These are phyloP conservation scores for Cryptocephalus moraei DNA, from an alignment of 2,888 invertebrate species.

Conservation along the genomic window DNA sequence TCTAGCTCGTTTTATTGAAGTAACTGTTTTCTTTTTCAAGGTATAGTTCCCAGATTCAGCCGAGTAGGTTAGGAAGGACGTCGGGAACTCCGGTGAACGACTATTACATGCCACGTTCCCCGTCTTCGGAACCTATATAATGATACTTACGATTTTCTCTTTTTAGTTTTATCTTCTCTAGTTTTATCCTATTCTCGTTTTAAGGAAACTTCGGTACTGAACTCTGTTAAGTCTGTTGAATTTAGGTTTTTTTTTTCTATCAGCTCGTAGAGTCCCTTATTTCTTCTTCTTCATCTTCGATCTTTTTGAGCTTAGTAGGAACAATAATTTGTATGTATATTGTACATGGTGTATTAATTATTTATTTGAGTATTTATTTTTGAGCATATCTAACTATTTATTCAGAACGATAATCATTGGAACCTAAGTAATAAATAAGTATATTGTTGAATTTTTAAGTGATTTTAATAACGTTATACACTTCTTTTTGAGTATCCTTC, in stretches of 20 bases:
- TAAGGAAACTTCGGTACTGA: too few species aligned
- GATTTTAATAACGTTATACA: slow-evolving; percentile 23
- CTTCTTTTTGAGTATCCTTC: slow-evolving; percentile 6
- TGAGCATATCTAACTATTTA: slow-evolving; percentile 16
- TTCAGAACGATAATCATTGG: slow-evolving; percentile 11
- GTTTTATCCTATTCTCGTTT: background rate
- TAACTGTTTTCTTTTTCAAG: too few species aligned
- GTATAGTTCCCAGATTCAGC: slow-evolving; percentile 27
- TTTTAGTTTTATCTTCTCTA: background rate
- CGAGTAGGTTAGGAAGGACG: slow-evolving; percentile 26
- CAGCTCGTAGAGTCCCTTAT: background rate
- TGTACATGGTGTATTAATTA: background rate
- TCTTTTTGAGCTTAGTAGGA: slow-evolving; percentile 12
- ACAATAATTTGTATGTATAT: background rate
- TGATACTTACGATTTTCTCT: slow-evolving; percentile 1
- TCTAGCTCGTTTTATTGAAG: too few species aligned
- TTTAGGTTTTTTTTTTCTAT: slow-evolving; percentile 25
- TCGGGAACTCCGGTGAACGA: slow-evolving; percentile 27
- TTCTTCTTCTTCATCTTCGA: background rate
- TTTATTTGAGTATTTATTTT: slow-evolving; percentile 14
- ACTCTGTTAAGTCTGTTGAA: slow-evolving; percentile 18
- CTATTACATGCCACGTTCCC: slow-evolving; percentile 19
- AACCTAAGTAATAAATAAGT: slow-evolving; percentile 18
- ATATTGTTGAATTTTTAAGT: slow-evolving; percentile 24
- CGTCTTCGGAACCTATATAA: slow-evolving; percentile 23